These are phyloP conservation scores for Turdus rufiventris DNA, from an alignment of 2,113 vertebrate genomes.

Conservation along the genomic window DNA sequence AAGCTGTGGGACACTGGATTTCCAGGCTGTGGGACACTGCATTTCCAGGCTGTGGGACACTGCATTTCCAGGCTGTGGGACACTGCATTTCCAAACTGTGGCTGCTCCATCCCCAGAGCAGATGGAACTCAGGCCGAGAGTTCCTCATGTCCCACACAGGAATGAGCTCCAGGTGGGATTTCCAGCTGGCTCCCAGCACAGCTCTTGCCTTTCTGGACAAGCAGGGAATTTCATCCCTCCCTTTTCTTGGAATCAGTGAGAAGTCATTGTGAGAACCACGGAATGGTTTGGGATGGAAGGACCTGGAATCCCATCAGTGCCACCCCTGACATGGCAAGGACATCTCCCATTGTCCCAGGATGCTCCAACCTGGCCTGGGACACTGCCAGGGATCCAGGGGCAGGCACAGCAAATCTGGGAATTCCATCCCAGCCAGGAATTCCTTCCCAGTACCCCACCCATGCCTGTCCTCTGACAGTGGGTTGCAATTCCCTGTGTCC, in stretches of 20 bases:
- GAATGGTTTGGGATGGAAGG: neutral
- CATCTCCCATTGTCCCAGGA: fast-evolving
- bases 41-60: too few species aligned
- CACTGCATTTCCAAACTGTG: neutral
- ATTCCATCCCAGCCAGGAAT: neutral
- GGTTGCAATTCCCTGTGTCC: neutral
- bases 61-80: neutral
- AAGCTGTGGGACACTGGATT: too few species aligned
- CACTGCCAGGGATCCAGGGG: neutral
- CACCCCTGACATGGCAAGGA: neutral
- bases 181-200: neutral
- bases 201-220: neutral
- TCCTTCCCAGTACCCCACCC: neutral
- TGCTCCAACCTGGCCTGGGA: fast-evolving
- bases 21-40: too few species aligned
- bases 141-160: fast-evolving
- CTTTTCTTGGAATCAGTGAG: neutral
- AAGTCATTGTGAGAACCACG: neutral
- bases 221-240: neutral
- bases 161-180: neutral
- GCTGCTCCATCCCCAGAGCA: neutral
- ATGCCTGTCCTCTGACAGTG: fast-evolving
- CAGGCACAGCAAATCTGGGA: neutral
- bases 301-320: fast-evolving
- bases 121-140: neutral